Conservation (phyloP, 2,888 invertebrate genomes). For the Atethmia centrago region DNA sequence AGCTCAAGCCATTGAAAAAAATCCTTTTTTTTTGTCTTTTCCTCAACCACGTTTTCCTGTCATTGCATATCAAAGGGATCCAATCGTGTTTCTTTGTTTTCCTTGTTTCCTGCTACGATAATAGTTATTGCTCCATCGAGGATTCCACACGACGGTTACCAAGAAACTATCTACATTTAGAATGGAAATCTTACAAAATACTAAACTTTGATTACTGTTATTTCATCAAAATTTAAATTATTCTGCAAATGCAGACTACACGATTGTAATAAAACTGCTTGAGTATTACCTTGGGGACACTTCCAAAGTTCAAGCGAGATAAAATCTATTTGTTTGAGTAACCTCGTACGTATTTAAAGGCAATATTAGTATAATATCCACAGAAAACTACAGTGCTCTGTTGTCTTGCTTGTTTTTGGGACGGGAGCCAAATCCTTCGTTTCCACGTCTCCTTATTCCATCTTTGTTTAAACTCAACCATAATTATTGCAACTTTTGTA, state of each 20-base stretch:
- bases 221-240: not conserved
- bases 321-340: conserved; percentile 2
- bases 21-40: conserved; percentile 11
- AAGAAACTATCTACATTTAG: conserved; percentile 4
- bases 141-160: conserved; percentile 7
- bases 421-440: conserved; percentile 21
- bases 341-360: conserved; percentile 5
- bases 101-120: conserved; percentile 42
- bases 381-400: not conserved
- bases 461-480: not conserved
- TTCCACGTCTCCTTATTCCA: not conserved
- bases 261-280: not conserved
- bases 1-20: not conserved
- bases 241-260: conserved; percentile 9
- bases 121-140: conserved; percentile 30
- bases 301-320: not conserved
- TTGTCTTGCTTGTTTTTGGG: conserved; percentile 21
- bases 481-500: conserved; percentile 13
- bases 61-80: conserved; percentile 24
- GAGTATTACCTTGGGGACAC: not conserved
- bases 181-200: conserved; percentile 1
- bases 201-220: not conserved
- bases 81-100: conserved; percentile 39
- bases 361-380: conserved; percentile 16
- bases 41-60: conserved; percentile 9